phyloP scores from a whole-genome alignment of 2,888 invertebrate genomes.

The Stenotaenia linearis region DNA sequence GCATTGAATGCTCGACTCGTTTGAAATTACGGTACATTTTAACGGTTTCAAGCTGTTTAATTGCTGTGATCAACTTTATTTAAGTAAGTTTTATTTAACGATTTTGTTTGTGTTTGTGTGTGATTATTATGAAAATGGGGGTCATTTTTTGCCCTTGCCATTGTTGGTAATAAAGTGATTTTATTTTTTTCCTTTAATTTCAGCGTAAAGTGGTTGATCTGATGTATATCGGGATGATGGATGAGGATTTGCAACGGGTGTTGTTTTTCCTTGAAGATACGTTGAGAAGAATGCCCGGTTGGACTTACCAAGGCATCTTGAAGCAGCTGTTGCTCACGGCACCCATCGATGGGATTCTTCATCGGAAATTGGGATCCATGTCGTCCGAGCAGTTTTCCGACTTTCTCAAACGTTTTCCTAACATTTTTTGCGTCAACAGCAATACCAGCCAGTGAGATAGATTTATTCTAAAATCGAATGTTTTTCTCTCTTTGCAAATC shows the following conservation, averaged over 20 bases:
- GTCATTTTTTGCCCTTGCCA: too few species aligned
- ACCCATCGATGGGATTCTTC: background rate
- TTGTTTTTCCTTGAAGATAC: slow-evolving; percentile 9
- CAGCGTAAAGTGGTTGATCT: background rate
- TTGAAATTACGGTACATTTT: too few species aligned
- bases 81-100: too few species aligned
- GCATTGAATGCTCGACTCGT: too few species aligned
- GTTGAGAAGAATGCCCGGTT: background rate
- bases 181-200: background rate
- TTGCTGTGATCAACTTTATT: too few species aligned
- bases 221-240: slow-evolving; percentile 29
- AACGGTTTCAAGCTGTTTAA: too few species aligned
- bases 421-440: slow-evolving; percentile 24
- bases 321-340: background rate
- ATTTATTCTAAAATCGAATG: background rate
- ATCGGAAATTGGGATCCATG: slow-evolving; percentile 1
- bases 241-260: slow-evolving; percentile 30
- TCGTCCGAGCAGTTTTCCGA: slow-evolving; percentile 17
- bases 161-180: too few species aligned
- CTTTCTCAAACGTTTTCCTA: slow-evolving; percentile 26
- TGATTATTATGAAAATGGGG: too few species aligned
- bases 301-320: slow-evolving; percentile 19
- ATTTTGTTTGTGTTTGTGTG: too few species aligned
- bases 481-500: background rate
- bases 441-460: slow-evolving; percentile 8